phyloP scores from a whole-genome alignment of 2,888 invertebrate species.

The Agrochola lychnidis region DNA sequence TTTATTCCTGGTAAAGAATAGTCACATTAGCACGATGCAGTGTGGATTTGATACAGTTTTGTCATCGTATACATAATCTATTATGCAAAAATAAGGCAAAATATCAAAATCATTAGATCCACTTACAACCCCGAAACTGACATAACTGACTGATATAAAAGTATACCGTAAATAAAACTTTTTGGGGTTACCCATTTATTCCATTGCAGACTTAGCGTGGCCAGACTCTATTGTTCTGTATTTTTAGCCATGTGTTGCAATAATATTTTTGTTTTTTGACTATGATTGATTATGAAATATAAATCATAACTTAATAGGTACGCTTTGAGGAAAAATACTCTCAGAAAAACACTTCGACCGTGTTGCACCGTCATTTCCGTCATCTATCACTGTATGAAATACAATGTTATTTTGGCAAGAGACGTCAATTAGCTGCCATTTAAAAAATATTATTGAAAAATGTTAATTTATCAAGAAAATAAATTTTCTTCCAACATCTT shows the following conservation, averaged over 20 bases:
- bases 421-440: background rate
- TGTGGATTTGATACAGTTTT: too few relatives aligned
- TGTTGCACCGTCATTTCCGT: slow-evolving; percentile 14
- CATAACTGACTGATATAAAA: too few relatives aligned
- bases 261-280: background rate
- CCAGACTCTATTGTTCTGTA: background rate
- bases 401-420: slow-evolving; percentile 18
- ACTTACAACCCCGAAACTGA: too few relatives aligned
- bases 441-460: background rate
- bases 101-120: too few relatives aligned
- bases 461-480: background rate
- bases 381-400: slow-evolving; percentile 21
- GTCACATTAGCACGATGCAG: too few relatives aligned
- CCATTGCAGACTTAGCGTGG: too few relatives aligned
- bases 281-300: background rate
- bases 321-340: slow-evolving; percentile 3
- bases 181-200: too few relatives aligned
- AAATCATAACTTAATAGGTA: background rate
- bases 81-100: too few relatives aligned
- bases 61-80: too few relatives aligned
- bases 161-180: too few relatives aligned
- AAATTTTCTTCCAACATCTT: slow-evolving; percentile 13
- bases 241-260: background rate
- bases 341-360: slow-evolving; percentile 8
- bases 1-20: too few relatives aligned